Evolutionary conservation across 1,140 invertebrate genomes (phyloP).

Genomic region (Goniozus legneri): DNA sequence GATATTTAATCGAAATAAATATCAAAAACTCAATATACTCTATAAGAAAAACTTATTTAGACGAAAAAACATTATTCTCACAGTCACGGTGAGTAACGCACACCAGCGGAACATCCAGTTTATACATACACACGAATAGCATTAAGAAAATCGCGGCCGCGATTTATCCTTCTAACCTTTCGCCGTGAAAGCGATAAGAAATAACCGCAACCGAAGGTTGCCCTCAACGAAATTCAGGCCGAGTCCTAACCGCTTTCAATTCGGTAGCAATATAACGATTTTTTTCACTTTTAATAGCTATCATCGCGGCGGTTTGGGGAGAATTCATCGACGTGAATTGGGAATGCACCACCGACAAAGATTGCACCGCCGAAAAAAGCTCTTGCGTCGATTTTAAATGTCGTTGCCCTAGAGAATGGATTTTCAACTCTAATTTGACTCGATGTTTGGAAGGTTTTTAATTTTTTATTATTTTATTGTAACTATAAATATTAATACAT

Average conservation of each 20-base stretch:
- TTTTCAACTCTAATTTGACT: slow-evolving; percentile 21
- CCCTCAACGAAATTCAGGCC: no score
- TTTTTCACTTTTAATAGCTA: not conserved
- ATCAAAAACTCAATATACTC: no score
- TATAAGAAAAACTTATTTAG: no score
- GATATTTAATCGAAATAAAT: no score
- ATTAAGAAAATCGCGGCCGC: not conserved
- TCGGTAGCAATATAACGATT: not conserved
- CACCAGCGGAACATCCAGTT: no score
- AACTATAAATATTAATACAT: not conserved
- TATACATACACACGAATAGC: no score
- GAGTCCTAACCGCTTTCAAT: not conserved
- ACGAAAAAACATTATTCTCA: no score
- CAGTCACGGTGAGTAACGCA: no score
- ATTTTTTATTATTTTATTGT: not conserved
- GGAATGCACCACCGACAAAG: slow-evolving; percentile 11
- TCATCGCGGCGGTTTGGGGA: no score
- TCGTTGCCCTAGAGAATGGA: slow-evolving; percentile 17
- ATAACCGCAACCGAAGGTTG: no score
- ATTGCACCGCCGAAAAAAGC: slow-evolving; percentile 10
- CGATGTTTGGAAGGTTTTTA: slow-evolving; percentile 22
- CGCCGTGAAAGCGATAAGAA: not conserved
- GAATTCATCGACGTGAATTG: no score
- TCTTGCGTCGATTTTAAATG: slow-evolving; percentile 18
- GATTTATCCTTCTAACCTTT: no score